Conservation (phyloP, 2,113 vertebrate species). For the Otis tarda region DNA sequence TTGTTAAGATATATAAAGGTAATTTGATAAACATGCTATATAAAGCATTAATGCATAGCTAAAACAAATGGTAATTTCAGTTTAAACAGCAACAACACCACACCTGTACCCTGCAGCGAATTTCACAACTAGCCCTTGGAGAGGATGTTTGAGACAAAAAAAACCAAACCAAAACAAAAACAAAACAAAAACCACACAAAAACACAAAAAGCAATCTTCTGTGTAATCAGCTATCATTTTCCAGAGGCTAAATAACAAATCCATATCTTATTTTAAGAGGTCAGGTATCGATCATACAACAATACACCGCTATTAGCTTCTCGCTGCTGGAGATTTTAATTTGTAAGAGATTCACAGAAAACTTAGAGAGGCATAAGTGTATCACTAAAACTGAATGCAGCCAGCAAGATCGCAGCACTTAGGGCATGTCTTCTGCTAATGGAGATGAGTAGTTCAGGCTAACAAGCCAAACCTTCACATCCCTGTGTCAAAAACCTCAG, state of each 20-base stretch:
- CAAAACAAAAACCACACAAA: too few species aligned
- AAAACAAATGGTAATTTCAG: neutral
- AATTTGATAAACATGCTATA: constrained; percentile 28
- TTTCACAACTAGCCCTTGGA: neutral
- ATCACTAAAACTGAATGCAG: neutral
- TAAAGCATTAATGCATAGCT: neutral
- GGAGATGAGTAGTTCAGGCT: neutral
- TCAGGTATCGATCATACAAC: neutral
- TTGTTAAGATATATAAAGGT: constrained; percentile 33
- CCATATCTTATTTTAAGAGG: constrained; percentile 38
- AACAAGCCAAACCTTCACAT: neutral
- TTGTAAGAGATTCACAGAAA: constrained; percentile 5
- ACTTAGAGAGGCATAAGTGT: neutral
- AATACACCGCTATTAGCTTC: neutral
- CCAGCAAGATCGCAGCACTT: neutral
- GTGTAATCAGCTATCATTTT: constrained; percentile 26
- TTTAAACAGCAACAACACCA: neutral
- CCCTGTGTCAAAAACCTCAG: neutral
- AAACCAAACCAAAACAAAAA: neutral
- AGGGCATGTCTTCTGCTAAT: neutral
- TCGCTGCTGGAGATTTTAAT: neutral
- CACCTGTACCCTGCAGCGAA: neutral
- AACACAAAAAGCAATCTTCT: neutral
- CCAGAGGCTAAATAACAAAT: constrained; percentile 30
- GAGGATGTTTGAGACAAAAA: neutral